Evolutionary conservation across 2,113 vertebrate species (phyloP), one percentile per base, ranked within the genome.

Genomic region (Holacanthus passer): DNA sequence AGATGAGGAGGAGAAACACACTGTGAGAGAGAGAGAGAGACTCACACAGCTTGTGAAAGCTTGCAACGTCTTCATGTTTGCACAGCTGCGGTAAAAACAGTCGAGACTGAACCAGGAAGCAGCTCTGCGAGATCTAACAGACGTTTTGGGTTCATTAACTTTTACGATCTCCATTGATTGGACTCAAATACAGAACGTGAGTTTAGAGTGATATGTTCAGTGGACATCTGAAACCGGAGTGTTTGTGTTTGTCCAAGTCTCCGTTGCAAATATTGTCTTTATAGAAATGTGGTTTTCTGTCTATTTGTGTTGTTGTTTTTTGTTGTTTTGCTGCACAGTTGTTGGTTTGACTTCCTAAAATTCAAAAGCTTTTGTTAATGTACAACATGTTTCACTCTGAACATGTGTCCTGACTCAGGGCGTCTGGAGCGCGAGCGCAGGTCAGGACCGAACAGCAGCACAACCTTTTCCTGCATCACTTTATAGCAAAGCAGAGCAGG

Each of bases 161-260:
- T 37, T 27, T 9, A 12, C 41, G n/a, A 1, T 56, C 39, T 47
- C 11, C 37, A 32, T 32, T 47, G 55, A 73, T 59, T 72, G 32
- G 32, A 53, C 68, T 70, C n/a, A n/a, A n/a, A n/a, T n/a, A n/a
- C n/a, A n/a, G n/a, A n/a, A 19, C 19, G 29, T 60, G 55, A 41
- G 55, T 12, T 19, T 32, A 60, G 17, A 60, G 9, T 20, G 11
- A 5, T 35, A 22, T 22, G 19, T 60, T 11, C 17, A 31, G 29
- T 8, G 56, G 56, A 20, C 56, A 12, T 22, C 4, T 3, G 3
- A 17, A 47, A 47, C 14, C 16, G 2, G 22, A n/a, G 31, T 53
- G 16, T 6, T 45, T 16, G 43, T 16, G 13, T 16, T 16, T 45
- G 43, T 45, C 5, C 3, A 45, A 63, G 60, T 63, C 37, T 2